Base-by-base conservation (phyloP, 2,113 vertebrate species). In the Callipepla squamata region DNA sequence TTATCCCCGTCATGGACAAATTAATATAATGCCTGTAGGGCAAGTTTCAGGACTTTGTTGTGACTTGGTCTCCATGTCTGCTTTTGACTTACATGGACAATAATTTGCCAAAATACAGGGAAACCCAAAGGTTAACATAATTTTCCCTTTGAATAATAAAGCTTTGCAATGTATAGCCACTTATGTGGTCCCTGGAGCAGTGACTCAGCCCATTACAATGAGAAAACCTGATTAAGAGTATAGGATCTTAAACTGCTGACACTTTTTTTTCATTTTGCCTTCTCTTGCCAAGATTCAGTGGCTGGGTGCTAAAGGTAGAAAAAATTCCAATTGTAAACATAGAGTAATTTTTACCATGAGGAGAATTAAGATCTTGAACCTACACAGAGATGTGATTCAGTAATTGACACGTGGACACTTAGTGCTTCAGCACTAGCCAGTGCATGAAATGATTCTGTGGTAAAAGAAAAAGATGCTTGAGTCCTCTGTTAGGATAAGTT, bases 41-140 rank as follows among this genome's bases (percentile, higher is more conserved):
- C 36, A 94, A 86, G 21, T 85, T 94, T 90, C 55, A 92, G 78
- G 57, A 93, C 73, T 94, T 92, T 84, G 59, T 93, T 95, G 44
- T 91, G 94, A 91, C 73, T 95, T 96, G 38, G 69, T 81, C 61
- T 96, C 59, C 48, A 42, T 75, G 80, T 95, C 89, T 3, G 1
- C 73, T 95, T 96, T 96, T 81, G 75, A 82, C 80, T 91, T 92
- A 96, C 44, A 92, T n/a, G 70, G 73, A 93, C 66, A 92, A 72
- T 85, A 91, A 92, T 96, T 93, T 92, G 84, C 86, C 62, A 59
- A 92, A 96, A 93, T 84, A n/a, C 69, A 77, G 25, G 45, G 55
- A 72, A 59, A 94, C 50, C 21, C 55, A 91, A 93, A 93, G 74
- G 65, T 94, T 95, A 90, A 90, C 66, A 91, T 73, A 91, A 80